A percentile compares a stretch with the other conserved stretches of the same genome.
Conservation (phyloP, 2,113 vertebrate species). For the Lucifuga dentata region DNA sequence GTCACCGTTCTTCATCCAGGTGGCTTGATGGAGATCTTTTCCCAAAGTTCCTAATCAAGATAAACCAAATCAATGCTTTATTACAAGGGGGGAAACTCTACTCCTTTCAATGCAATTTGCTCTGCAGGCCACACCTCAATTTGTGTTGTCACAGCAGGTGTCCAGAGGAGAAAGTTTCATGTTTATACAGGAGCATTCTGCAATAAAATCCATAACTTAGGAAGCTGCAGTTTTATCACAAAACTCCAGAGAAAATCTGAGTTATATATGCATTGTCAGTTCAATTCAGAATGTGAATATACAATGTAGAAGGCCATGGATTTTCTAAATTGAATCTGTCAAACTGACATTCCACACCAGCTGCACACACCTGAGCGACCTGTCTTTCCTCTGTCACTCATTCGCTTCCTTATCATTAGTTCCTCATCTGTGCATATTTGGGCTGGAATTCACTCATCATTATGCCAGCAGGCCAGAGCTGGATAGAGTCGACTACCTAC, state of each 20-base stretch:
- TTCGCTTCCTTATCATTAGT: conserved; percentile 59
- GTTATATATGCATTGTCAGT: background rate
- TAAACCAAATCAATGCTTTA: background rate
- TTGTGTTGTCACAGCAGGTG: background rate
- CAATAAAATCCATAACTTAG: too few relatives aligned
- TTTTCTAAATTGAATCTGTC: conserved; percentile 44
- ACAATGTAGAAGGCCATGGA: conserved; percentile 13
- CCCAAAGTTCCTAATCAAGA: background rate
- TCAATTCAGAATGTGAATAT: conserved; percentile 19
- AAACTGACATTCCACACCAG: conserved; percentile 24
- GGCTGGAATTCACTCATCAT: conserved; percentile 61
- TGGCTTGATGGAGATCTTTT: background rate
- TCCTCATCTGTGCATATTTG: conserved; percentile 63
- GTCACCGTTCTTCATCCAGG: conserved; percentile 1
- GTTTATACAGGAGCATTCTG: background rate
- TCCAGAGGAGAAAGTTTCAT: background rate
- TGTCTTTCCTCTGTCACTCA: conserved; percentile 44
- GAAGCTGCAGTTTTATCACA: too few relatives aligned
- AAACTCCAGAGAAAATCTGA: too few relatives aligned
- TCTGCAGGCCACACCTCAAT: background rate
- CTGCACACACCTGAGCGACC: conserved; percentile 32
- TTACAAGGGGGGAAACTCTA: background rate
- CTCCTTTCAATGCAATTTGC: too few relatives aligned
- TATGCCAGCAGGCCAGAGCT: conserved; percentile 25
- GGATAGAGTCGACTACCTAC: conserved; percentile 55